Conservation (phyloP, 2,888 invertebrate genomes). For the Erebia aethiops region DNA sequence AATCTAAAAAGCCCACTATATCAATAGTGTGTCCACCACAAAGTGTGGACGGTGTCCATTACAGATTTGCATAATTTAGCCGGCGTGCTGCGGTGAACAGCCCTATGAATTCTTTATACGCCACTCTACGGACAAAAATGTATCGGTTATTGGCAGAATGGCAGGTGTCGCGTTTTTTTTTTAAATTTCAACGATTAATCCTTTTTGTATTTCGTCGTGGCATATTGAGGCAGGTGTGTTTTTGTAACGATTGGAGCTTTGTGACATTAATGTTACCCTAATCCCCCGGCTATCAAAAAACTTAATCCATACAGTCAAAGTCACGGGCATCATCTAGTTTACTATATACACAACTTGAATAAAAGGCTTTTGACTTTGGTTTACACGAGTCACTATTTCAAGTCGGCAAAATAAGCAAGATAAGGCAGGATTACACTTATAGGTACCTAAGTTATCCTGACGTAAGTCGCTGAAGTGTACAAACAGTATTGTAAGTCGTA, state of each 20-base stretch:
- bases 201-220: constrained; percentile 40
- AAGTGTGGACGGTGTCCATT: constrained; percentile 69
- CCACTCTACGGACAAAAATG: constrained; percentile 59
- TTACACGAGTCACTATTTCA: no score
- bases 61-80: constrained; percentile 78
- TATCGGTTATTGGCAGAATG: constrained; percentile 57
- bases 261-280: neutral
- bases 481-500: no score
- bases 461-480: no score
- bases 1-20: constrained; percentile 55
- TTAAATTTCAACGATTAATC: constrained; percentile 39
- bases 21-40: constrained; percentile 48
- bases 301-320: no score
- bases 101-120: constrained; percentile 73
- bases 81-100: constrained; percentile 66
- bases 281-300: no score
- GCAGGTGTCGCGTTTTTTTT: constrained; percentile 72
- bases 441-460: no score
- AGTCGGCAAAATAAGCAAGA: no score
- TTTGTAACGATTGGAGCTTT: constrained; percentile 7
- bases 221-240: constrained; percentile 38
- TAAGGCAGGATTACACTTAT: no score
- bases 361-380: no score
- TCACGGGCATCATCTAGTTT: neutral
- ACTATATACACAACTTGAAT: no score